Base-by-base conservation (phyloP, 2,797 vertebrate genomes). In the Sebastes dallii region DNA sequence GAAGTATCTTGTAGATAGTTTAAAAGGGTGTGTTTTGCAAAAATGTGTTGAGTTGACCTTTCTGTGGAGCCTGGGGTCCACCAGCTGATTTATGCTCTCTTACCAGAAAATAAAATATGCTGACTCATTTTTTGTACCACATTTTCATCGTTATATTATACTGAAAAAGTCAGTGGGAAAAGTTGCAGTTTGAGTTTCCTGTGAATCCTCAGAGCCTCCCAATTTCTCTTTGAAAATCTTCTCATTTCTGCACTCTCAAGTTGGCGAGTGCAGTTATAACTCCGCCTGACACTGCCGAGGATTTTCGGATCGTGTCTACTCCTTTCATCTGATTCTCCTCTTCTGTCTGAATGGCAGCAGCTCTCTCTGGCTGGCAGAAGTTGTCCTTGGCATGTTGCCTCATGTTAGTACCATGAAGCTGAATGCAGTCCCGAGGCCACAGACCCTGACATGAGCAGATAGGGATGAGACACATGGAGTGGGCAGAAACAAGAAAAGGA, bases 401-500 rank as follows among this genome's bases (percentile, higher is more conserved):
- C 56, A 20, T 65, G 72, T 84, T 69, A 71, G 69, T 32, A 52
- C 52, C 77, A 72, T 58, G 75, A 79, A 77, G 83, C 73, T 72
- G 69, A 75, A 75, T 79, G 75, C 75, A 69, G 70, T 75, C 86
- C 69, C 72, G 30, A 36, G 81, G 79, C 80, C 68, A 77, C 80
- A 86, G 78, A 73, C 82, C 83, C 79, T 86, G 74, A 89, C 86
- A 83, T 46, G 72, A 83, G 78, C 76, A 72, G 78, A 83, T 56
- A 82, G 73, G 62, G 66, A 86, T 80, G 84, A 89, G 77, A 88
- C 77, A 77, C 36, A 55, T 4, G 2, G 71, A 84, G 88, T 84
- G 83, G 70, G 82, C 42, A 82, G 83, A 80, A 78, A 80, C 55
- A 80, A 85, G 72, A 87, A 86, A 86, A 84, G 73, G 82, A 90